Evolutionary conservation across 2,113 vertebrate species (phyloP).

Genomic region (Pangasianodon hypophthalmus): DNA sequence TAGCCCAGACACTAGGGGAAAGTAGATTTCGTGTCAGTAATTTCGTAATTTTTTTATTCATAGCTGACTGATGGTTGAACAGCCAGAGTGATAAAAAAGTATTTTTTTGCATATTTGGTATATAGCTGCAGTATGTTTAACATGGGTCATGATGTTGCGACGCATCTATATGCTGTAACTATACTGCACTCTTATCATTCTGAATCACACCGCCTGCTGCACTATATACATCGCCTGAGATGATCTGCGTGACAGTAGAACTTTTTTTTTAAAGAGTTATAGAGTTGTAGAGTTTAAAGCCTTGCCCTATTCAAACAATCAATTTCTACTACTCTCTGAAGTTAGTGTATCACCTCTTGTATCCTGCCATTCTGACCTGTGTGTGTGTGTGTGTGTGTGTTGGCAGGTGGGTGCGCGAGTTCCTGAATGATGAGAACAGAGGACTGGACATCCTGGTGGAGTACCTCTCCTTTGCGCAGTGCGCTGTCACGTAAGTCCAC

Average conservation of each 20-base stretch:
- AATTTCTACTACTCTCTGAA: neutral
- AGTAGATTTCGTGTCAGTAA: neutral
- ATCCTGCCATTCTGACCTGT: neutral
- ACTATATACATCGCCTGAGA: neutral
- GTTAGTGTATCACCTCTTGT: neutral
- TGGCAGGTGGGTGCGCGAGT: constrained; percentile 94
- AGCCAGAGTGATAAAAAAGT: neutral
- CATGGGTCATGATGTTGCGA: neutral
- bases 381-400: constrained; percentile 51
- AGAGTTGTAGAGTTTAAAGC: neutral
- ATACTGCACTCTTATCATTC: no score
- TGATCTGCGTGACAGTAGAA: neutral
- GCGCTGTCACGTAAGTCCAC: constrained; percentile 90
- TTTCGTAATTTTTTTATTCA: no score
- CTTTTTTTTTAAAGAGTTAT: neutral
- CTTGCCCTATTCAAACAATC: neutral
- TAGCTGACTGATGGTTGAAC: neutral
- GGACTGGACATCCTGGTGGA: constrained; percentile 94
- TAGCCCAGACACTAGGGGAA: neutral
- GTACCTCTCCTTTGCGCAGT: constrained; percentile 95
- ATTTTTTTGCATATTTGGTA: neutral
- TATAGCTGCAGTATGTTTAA: neutral
- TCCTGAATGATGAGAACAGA: constrained; percentile 95
- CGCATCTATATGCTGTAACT: neutral
- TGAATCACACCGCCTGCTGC: neutral